Percentiles rank a stretch among this genome's conserved stretches.
These are phyloP conservation scores for Exocentrus adspersus DNA, from an alignment of 2,888 invertebrate genomes.

Conservation along the genomic window DNA sequence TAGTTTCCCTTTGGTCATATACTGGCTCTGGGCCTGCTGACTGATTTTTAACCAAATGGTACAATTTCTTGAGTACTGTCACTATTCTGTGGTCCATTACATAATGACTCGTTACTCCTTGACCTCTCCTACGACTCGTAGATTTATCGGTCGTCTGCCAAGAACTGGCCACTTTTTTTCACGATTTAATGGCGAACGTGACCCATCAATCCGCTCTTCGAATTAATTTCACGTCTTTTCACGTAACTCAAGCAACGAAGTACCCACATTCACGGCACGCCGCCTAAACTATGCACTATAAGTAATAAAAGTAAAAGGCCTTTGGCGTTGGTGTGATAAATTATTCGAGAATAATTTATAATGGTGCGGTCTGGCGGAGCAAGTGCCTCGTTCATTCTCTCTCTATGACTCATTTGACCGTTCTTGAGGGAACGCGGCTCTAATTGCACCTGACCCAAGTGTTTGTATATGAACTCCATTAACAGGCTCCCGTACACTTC, in stretches of 20 bases:
- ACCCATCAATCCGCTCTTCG: not conserved
- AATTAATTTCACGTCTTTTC: not conserved
- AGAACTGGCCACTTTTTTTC: not conserved
- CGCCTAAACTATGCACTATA: not conserved
- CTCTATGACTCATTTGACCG: constrained; percentile 14
- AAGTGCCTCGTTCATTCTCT: constrained; percentile 1
- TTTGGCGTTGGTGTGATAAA: constrained; percentile 17
- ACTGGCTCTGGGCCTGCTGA: no score
- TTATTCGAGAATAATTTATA: constrained; percentile 18
- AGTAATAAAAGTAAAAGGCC: constrained; percentile 2
- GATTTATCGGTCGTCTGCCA: no score
- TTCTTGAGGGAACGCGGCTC: constrained; percentile 15
- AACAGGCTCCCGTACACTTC: not conserved
- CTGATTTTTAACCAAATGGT: no score
- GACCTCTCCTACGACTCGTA: not conserved
- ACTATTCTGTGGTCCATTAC: no score
- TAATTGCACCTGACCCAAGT: constrained; percentile 14
- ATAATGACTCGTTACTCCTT: not conserved
- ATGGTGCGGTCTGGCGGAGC: constrained; percentile 12
- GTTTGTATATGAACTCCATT: constrained; percentile 1
- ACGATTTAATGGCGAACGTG: not conserved
- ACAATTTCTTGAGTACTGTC: no score
- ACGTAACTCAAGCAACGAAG: not conserved
- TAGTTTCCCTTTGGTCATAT: no score
- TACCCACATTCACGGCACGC: constrained; percentile 5